Conservation (phyloP, 1,140 invertebrate genomes). For the Drosophila mauritiana region DNA sequence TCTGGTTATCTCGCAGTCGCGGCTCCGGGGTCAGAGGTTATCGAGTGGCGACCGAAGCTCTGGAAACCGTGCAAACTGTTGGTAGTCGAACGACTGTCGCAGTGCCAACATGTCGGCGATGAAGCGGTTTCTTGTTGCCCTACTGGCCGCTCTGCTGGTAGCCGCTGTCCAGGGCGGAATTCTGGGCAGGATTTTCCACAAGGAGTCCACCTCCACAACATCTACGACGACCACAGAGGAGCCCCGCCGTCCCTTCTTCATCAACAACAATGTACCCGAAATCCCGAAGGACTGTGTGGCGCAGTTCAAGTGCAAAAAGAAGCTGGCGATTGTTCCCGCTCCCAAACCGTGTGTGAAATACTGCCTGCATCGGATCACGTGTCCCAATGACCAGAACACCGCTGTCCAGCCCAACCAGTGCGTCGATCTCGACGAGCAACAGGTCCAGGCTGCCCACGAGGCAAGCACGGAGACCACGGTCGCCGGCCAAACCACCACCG, state of each 20-base stretch:
- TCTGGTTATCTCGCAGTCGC: conserved; percentile 16
- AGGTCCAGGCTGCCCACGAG: conserved; percentile 39
- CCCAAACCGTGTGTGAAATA: conserved; percentile 74
- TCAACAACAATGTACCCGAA: conserved; percentile 67
- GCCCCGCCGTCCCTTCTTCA: conserved; percentile 28
- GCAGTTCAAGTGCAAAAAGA: conserved; percentile 63
- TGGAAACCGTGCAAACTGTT: conserved; percentile 15
- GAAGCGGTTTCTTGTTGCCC: conserved; percentile 41
- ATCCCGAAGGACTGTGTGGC: conserved; percentile 46
- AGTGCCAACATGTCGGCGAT: conserved; percentile 37
- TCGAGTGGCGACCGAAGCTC: conserved; percentile 18
- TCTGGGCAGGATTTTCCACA: conserved; percentile 44
- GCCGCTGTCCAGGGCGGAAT: conserved; percentile 19
- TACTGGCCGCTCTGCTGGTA: conserved; percentile 11
- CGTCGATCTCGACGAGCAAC: conserved; percentile 62
- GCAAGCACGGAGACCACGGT: conserved; percentile 1
- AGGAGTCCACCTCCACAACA: conserved; percentile 17
- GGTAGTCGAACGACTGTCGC: conserved; percentile 17
- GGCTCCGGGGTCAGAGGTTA: conserved; percentile 38
- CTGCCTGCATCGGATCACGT: conserved; percentile 69
- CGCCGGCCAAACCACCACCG: conserved; percentile 14
- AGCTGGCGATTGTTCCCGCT: conserved; percentile 41
- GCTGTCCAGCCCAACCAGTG: conserved; percentile 57
- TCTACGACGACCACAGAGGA: conserved; percentile 29
- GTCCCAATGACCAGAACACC: conserved; percentile 49